These are phyloP conservation scores for Agelastica alni DNA, from an alignment of 2,888 invertebrate genomes.

Conservation along the genomic window DNA sequence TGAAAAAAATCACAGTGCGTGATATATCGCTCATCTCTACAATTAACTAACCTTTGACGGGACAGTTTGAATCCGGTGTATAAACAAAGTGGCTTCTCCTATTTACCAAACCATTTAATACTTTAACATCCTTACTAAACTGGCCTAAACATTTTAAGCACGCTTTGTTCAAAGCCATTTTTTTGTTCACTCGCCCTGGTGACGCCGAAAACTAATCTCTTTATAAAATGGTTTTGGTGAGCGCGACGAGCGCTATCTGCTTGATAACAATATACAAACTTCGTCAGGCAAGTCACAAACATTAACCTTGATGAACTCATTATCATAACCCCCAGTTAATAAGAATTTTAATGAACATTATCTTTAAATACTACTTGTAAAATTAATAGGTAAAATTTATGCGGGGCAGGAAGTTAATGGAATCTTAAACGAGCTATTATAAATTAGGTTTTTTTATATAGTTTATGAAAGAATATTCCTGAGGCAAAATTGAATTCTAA, in stretches of 20 bases:
- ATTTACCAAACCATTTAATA: slow-evolving; percentile 38
- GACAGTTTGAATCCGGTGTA: slow-evolving; percentile 61
- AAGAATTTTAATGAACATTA: slow-evolving; percentile 3
- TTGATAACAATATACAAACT: not conserved
- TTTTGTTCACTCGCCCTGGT: too few relatives aligned
- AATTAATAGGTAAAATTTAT: not conserved
- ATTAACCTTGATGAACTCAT: slow-evolving; percentile 26
- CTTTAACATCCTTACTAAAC: slow-evolving; percentile 35
- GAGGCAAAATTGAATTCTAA: too few relatives aligned
- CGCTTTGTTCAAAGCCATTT: slow-evolving; percentile 40
- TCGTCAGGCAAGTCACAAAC: not conserved
- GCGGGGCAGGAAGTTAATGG: not conserved
- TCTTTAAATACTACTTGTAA: not conserved
- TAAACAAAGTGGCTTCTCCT: slow-evolving; percentile 63
- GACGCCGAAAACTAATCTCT: not conserved
- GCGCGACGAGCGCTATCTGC: not conserved
- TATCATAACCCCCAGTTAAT: slow-evolving; percentile 11
- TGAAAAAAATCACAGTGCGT: too few relatives aligned
- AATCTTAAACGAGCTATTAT: not conserved
- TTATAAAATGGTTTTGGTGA: not conserved
- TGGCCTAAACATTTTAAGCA: slow-evolving; percentile 38
- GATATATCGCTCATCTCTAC: too few relatives aligned
- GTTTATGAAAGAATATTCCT: too few relatives aligned
- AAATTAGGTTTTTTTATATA: too few relatives aligned
- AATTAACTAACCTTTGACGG: slow-evolving; percentile 59